Percentiles rank a stretch among this genome's conserved stretches.
Conservation (phyloP, 2,113 vertebrate species). For the Columba janthina region DNA sequence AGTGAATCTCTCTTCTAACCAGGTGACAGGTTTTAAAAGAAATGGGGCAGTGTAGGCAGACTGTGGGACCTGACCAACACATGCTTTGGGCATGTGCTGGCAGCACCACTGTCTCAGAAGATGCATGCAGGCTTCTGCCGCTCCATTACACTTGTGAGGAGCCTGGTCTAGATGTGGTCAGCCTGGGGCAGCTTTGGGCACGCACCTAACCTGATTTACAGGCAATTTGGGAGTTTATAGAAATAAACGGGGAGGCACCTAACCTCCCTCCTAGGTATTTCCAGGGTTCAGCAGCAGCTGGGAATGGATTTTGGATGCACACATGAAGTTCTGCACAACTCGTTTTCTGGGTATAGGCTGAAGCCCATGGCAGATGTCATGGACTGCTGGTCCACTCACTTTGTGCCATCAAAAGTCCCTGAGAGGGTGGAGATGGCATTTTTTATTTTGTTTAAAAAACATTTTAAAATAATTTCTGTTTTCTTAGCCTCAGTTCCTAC, state of each 20-base stretch:
- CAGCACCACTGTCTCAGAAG: neutral
- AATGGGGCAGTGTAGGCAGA: neutral
- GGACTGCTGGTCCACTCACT: neutral
- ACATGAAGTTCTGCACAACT: neutral
- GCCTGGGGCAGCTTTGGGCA: neutral
- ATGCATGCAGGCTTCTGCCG: neutral
- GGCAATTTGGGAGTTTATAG: neutral
- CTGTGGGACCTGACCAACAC: fast-evolving
- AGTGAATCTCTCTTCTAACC: neutral
- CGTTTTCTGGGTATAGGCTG: neutral
- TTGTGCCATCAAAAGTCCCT: neutral
- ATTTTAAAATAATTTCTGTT: neutral
- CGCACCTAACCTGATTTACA: neutral
- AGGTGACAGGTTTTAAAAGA: neutral
- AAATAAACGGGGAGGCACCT: neutral
- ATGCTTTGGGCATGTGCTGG: neutral
- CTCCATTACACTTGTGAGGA: neutral
- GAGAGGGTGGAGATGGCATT: neutral
- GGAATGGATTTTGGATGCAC: neutral
- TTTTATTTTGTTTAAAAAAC: neutral
- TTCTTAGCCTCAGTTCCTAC: neutral
- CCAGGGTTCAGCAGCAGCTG: neutral
- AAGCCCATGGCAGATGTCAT: neutral
- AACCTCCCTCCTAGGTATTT: neutral
- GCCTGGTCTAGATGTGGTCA: neutral